These are phyloP conservation scores for Amniataba percoides DNA, from an alignment of 2,797 vertebrate genomes.

Conservation along the genomic window DNA sequence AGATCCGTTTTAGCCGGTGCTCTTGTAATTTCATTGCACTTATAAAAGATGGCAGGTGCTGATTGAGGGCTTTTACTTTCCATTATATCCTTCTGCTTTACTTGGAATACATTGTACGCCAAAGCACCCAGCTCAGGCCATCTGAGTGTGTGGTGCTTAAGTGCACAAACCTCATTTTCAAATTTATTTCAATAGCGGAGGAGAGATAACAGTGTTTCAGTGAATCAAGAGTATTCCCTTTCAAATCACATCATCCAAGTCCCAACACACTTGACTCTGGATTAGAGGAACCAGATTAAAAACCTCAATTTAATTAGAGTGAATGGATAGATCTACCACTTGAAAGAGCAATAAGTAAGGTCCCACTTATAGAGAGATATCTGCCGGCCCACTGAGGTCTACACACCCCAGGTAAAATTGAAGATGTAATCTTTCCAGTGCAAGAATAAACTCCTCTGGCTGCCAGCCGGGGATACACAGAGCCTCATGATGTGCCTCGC, in stretches of 20 bases:
- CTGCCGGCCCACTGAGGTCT: constrained; percentile 81
- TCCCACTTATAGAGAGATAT: constrained; percentile 87
- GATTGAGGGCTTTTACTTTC: constrained; percentile 70
- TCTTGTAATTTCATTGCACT: constrained; percentile 57
- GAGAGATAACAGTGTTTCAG: constrained; percentile 86
- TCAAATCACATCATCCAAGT: constrained; percentile 88
- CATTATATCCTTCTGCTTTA: constrained; percentile 61
- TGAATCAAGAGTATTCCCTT: constrained; percentile 87
- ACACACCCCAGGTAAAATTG: constrained; percentile 86
- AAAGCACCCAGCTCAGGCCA: constrained; percentile 73
- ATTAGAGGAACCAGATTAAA: constrained; percentile 90
- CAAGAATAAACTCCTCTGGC: constrained; percentile 81
- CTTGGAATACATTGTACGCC: constrained; percentile 62
- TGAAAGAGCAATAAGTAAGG: constrained; percentile 88
- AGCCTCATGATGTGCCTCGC: constrained; percentile 76
- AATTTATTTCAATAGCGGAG: constrained; percentile 85
- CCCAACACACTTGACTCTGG: constrained; percentile 87
- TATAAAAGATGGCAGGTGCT: constrained; percentile 45
- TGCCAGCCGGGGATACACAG: constrained; percentile 77
- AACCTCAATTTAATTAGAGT: constrained; percentile 91
- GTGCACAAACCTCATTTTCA: constrained; percentile 85
- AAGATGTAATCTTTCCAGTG: constrained; percentile 86
- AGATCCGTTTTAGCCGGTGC: constrained; percentile 40
- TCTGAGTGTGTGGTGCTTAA: constrained; percentile 79
- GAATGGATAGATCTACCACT: constrained; percentile 88